phyloP scores from a whole-genome alignment of 2,888 invertebrate genomes.

The Archips crataeganus region DNA sequence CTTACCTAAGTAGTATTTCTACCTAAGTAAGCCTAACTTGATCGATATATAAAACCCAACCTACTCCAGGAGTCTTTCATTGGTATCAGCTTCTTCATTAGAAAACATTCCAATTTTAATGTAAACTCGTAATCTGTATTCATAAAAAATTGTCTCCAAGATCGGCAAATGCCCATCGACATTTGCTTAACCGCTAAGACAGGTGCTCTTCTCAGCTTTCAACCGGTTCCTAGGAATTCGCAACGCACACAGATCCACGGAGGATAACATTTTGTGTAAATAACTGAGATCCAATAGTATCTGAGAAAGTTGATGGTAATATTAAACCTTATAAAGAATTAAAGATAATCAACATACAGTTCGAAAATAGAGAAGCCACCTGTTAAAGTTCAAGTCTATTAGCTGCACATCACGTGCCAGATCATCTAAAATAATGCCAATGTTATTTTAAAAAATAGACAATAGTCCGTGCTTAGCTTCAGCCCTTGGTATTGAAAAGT shows the following conservation, averaged over 20 bases:
- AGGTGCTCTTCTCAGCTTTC: slow-evolving; percentile 29
- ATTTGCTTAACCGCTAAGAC: slow-evolving; percentile 24
- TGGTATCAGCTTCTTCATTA: too few relatives aligned
- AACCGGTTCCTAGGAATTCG: slow-evolving; percentile 43
- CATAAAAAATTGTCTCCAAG: neutral
- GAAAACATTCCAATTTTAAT: neutral
- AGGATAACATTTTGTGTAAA: slow-evolving; percentile 30
- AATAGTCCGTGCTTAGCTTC: neutral
- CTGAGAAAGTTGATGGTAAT: neutral
- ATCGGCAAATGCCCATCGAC: neutral
- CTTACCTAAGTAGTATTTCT: too few relatives aligned
- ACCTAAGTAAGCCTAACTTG: too few relatives aligned
- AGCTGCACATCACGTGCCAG: too few relatives aligned
- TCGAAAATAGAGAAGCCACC: neutral
- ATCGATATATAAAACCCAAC: too few relatives aligned
- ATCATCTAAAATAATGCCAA: too few relatives aligned
- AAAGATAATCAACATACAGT: neutral
- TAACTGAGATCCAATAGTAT: slow-evolving; percentile 8
- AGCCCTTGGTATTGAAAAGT: slow-evolving; percentile 26
- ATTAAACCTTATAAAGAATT: neutral
- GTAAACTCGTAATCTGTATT: neutral
- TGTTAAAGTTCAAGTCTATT: too few relatives aligned
- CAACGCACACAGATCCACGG: slow-evolving; percentile 14
- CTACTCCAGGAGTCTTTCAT: too few relatives aligned
- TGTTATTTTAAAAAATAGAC: neutral